Evolutionary conservation across 2,888 invertebrate species (phyloP).

Genomic region (Acleris sparsana): DNA sequence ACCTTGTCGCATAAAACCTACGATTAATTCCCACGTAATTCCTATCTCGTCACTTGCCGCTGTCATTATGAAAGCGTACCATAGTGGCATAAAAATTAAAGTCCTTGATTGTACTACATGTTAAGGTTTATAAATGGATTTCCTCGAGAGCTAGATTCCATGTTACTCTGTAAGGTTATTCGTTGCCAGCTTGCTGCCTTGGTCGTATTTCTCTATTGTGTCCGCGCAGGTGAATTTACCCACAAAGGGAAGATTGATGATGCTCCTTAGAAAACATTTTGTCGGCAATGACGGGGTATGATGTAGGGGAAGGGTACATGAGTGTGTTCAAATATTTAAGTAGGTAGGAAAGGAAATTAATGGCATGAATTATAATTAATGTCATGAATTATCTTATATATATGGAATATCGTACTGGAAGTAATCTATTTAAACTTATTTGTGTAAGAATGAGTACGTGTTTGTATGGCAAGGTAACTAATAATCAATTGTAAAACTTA

Average conservation of each 20-base stretch:
- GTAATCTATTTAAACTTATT: background rate
- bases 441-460: too few relatives aligned
- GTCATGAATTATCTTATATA: too few relatives aligned
- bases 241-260: constrained; percentile 33
- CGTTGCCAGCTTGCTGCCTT: background rate
- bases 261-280: constrained; percentile 18
- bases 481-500: too few relatives aligned
- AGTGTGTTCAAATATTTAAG: background rate
- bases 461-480: too few relatives aligned
- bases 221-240: constrained; percentile 20
- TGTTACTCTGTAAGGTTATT: background rate
- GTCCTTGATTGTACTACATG: too few relatives aligned
- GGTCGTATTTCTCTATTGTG: constrained; percentile 1
- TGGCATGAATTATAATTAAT: background rate
- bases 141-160: too few relatives aligned
- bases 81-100: too few relatives aligned
- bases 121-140: too few relatives aligned
- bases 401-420: background rate
- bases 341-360: background rate
- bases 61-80: too few relatives aligned
- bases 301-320: background rate
- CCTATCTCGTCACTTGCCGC: too few relatives aligned
- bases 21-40: too few relatives aligned
- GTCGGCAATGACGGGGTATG: constrained; percentile 4
- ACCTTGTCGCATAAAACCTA: too few relatives aligned